Evolutionary conservation across 2,888 invertebrate genomes (phyloP).

Genomic region (Lobophora halterata): DNA sequence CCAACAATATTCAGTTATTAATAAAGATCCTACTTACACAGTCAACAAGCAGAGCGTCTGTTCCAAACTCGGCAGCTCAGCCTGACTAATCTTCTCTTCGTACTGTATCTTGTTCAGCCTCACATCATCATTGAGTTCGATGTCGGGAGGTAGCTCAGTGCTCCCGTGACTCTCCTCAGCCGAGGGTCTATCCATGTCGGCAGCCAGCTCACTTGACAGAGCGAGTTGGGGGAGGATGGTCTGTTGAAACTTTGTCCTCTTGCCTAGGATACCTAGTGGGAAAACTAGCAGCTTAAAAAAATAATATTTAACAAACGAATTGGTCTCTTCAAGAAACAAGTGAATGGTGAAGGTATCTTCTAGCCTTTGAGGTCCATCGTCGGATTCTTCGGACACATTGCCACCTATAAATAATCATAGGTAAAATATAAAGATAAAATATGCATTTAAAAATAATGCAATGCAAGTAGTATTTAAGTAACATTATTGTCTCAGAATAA

Average conservation of each 20-base stretch:
- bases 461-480: too few species aligned
- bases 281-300: too few species aligned
- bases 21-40: slow-evolving; percentile 82
- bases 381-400: too few species aligned
- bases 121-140: slow-evolving; percentile 92
- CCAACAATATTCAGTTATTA: too few species aligned
- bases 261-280: slow-evolving; percentile 87
- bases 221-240: slow-evolving; percentile 91
- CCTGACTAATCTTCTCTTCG: slow-evolving; percentile 71
- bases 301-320: too few species aligned
- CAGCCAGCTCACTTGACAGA: slow-evolving; percentile 81
- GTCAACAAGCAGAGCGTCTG: slow-evolving; percentile 90
- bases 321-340: too few species aligned
- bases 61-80: slow-evolving; percentile 85
- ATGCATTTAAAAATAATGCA: too few species aligned
- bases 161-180: slow-evolving; percentile 73
- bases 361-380: too few species aligned
- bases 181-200: slow-evolving; percentile 61
- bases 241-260: slow-evolving; percentile 94
- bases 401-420: too few species aligned
- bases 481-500: too few species aligned
- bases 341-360: too few species aligned
- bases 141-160: slow-evolving; percentile 81
- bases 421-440: too few species aligned
- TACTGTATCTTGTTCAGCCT: slow-evolving; percentile 90